Evolutionary conservation across 2,888 invertebrate genomes (phyloP).

Genomic region (Hirtodrosophila cameraria): DNA sequence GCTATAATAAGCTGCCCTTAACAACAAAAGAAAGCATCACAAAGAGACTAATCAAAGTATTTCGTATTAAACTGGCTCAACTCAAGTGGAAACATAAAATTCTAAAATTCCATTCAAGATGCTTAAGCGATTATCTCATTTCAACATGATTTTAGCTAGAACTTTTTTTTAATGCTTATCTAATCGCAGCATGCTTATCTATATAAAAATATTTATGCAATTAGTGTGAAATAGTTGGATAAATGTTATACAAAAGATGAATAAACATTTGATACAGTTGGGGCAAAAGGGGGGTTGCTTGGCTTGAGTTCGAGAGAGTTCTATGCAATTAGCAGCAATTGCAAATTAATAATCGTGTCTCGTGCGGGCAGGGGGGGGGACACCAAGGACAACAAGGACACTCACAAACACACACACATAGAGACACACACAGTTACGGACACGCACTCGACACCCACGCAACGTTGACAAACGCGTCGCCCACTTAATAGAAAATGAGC

Average conservation of each 20-base stretch:
- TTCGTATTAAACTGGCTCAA: constrained; percentile 21
- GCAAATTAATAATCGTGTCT: constrained; percentile 76
- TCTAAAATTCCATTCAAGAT: constrained; percentile 34
- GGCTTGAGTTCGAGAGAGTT: constrained; percentile 23
- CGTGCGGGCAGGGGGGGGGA: constrained; percentile 55
- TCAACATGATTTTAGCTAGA: constrained; percentile 23
- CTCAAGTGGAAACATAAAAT: constrained; percentile 54
- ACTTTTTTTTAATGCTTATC: constrained; percentile 48
- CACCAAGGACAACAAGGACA: constrained; percentile 65
- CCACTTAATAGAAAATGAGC: constrained; percentile 71
- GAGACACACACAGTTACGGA: constrained; percentile 10
- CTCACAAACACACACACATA: constrained; percentile 25
- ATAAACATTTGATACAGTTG: constrained; percentile 19
- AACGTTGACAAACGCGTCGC: constrained; percentile 52
- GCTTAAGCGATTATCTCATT: constrained; percentile 42
- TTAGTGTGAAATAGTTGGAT: constrained; percentile 31
- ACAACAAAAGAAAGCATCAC: neutral
- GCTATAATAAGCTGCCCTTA: constrained; percentile 7
- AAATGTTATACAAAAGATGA: constrained; percentile 31
- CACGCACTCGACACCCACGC: constrained; percentile 32
- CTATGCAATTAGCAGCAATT: constrained; percentile 77
- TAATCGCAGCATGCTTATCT: constrained; percentile 66
- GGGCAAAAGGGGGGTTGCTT: neutral
- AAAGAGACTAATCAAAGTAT: constrained; percentile 23
- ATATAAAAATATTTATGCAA: constrained; percentile 55